Percentiles rank a stretch among this genome's conserved stretches.
phyloP scores from a whole-genome alignment of 2,888 invertebrate genomes.

The Penaeus monodon region DNA sequence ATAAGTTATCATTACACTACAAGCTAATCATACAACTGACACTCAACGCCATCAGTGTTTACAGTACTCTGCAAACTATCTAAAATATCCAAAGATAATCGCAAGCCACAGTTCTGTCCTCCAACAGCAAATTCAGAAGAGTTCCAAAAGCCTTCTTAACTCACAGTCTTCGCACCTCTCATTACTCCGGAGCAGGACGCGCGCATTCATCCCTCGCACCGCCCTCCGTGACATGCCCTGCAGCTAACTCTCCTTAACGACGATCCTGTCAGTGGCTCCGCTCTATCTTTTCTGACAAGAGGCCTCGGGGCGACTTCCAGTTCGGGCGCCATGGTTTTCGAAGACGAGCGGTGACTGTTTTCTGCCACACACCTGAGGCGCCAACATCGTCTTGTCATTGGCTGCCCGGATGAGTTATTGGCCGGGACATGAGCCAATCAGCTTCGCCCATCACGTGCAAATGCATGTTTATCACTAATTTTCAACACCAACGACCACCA shows the following conservation, averaged over 20 bases:
- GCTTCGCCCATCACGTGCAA: constrained; percentile 28
- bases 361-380: constrained; percentile 15
- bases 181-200: too few relatives aligned
- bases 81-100: too few relatives aligned
- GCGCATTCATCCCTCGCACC: too few relatives aligned
- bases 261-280: not conserved
- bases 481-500: constrained; percentile 11
- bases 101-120: too few relatives aligned
- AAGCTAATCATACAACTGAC: too few relatives aligned
- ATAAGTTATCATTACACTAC: too few relatives aligned
- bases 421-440: constrained; percentile 36
- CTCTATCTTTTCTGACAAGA: constrained; percentile 6
- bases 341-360: constrained; percentile 1
- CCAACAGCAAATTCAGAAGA: too few relatives aligned
- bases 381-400: constrained; percentile 36
- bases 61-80: too few relatives aligned
- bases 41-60: too few relatives aligned
- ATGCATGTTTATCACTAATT: constrained; percentile 26
- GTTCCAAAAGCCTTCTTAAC: too few relatives aligned
- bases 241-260: not conserved
- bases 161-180: too few relatives aligned
- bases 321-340: not conserved
- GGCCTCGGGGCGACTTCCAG: constrained; percentile 5
- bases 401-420: constrained; percentile 33
- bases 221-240: not conserved